Evolutionary conservation across 2,113 vertebrate species (phyloP), one percentile per base, ranked within the genome.

Genomic region (Hystrix cristata): DNA sequence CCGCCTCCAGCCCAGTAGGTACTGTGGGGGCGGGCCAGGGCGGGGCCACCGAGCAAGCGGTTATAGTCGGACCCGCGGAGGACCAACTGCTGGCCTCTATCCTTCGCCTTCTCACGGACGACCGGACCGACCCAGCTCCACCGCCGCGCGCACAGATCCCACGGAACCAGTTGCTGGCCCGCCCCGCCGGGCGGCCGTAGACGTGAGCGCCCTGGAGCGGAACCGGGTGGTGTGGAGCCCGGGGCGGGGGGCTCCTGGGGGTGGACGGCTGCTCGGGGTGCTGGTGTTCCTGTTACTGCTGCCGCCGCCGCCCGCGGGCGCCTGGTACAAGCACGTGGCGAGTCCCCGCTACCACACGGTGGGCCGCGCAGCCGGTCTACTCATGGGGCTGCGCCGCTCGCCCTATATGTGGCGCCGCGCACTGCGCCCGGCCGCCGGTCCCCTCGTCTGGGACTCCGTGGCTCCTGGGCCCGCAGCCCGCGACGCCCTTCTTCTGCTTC

Each of bases 251-350:
- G 7, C 23, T 76, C 19, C 72, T 7, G 18, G 2, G 55, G 69
- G 53, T 48, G 7, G 55, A 64, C 59, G 18, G 10, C 82, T 81
- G 65, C 65, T 94, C 3, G 43, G 78, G 1, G 5, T 46, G 69
- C 8, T 72, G 25, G 19, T 78, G 67, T n/a, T 98, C 78, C 62
- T 98, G 15, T 91, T 98, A 91, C 88, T 97, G 69, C 76, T 98
- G 76, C 64, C 96, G 76, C 64, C 96, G 48, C 82, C 89, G 87
- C 90, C 97, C 90, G 8, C 96, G 3, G 9, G 87, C 0, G 97
- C 98, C 81, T 99, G 98, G 98, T 98, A 98, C 96, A 98, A 98
- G 88, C 98, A 98, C 83, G 96, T 97, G 95, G 98, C 98, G 87
- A 98, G 97, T 81, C 98, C 98, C 27, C 96, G 97, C 60, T 98